Base-by-base conservation (phyloP, 2,113 vertebrate species). In the Esox niger region DNA sequence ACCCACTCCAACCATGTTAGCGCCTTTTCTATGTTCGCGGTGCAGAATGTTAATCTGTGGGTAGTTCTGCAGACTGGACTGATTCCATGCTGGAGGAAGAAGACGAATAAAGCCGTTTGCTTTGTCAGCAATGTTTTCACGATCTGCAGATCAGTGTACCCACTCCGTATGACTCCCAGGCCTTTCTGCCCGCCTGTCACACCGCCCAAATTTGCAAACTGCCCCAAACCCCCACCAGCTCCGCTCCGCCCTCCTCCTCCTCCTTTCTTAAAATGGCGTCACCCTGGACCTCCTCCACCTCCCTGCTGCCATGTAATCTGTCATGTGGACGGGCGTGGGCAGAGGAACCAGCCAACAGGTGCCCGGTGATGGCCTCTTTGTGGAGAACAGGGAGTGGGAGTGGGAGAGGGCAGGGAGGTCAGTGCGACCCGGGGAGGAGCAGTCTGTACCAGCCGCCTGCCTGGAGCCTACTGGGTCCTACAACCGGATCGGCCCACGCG, bases 281-380 rank as follows among this genome's bases (percentile, higher is more conserved):
- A 64, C 68, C 83, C 0, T 64, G 80, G 84, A 81, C 25, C 57
- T 32, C 23, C 46, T 46, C 31, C 13, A 43, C n/a, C 68, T 54
- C 69, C 77, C 72, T 70, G 38, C 81, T 79, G 89, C 81, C 69
- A 69, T 57, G 79, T 60, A 68, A 91, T 92, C 82, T 79, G 90
- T 91, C 89, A 91, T 88, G 81, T 77, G 74, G 87, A 82, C 61
- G 74, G n/a, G 83, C 84, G 91, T 93, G 89, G 91, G 91, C 81
- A 86, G 90, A 69, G 56, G 62, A 64, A 54, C 66, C 69, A 67
- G 55, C 82, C 89, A 83, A 88, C 90, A 87, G 88, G 89, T 91
- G 86, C 84, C 80, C 81, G 46, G 86, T 87, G 86, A 87, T 32
- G 64, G 27, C 78, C 82, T 81, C 86, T 91, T 89, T 89, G 90